Conservation (phyloP, 2,113 vertebrate species). For the Oxyura jamaicensis region DNA sequence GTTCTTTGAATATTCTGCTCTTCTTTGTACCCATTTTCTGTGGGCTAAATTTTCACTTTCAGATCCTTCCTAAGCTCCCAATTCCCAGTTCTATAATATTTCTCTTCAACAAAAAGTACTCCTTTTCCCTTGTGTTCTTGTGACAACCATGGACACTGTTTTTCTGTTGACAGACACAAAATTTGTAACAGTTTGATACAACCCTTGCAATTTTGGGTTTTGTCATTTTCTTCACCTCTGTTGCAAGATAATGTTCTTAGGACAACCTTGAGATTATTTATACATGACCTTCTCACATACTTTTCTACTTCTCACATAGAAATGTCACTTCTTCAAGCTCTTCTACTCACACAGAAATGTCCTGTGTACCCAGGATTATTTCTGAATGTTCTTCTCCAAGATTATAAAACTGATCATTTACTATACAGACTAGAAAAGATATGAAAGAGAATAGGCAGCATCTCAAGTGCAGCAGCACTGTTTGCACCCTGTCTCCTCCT, state of each 20-base stretch:
- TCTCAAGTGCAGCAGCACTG: neutral
- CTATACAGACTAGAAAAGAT: neutral
- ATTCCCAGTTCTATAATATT: neutral
- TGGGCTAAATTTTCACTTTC: slow-evolving; percentile 35
- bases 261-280: slow-evolving; percentile 46
- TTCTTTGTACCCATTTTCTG: slow-evolving; percentile 11
- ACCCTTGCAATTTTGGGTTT: slow-evolving; percentile 13
- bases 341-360: too few species aligned
- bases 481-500: neutral
- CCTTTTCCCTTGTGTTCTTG: neutral
- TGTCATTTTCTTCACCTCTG: slow-evolving; percentile 40
- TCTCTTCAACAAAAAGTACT: neutral
- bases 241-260: neutral
- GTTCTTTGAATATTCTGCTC: neutral
- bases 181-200: neutral
- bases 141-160: neutral
- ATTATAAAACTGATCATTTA: neutral
- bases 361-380: neutral
- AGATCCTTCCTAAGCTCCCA: neutral
- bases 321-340: neutral
- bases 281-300: neutral
- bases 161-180: slow-evolving; percentile 38
- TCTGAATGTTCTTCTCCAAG: neutral
- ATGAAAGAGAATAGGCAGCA: neutral
- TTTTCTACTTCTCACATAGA: neutral